phyloP scores from a whole-genome alignment of 2,113 vertebrate genomes.

The Syngnathus typhle region DNA sequence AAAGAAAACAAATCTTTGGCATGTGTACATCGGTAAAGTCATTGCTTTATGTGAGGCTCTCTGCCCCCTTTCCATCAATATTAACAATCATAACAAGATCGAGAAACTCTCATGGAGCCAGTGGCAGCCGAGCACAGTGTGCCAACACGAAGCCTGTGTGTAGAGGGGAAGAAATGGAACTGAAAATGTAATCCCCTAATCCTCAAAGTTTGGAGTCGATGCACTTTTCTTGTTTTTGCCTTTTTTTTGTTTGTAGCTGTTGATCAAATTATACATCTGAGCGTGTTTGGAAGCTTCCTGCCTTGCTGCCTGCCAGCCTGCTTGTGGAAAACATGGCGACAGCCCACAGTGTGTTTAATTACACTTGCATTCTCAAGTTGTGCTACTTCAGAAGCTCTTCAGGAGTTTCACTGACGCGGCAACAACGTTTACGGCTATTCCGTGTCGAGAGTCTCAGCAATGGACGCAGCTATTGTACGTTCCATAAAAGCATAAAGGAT shows the following conservation, averaged over 20 bases:
- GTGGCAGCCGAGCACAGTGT: constrained; percentile 32
- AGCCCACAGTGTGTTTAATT: constrained; percentile 39
- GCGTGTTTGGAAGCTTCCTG: neutral
- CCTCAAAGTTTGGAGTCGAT: constrained; percentile 3
- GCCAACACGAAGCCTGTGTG: neutral
- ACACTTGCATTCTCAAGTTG: constrained; percentile 46
- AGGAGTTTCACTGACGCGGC: constrained; percentile 25
- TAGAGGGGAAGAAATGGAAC: constrained; percentile 9
- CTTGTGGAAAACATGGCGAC: neutral
- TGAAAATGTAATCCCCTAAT: constrained; percentile 16
- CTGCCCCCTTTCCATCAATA: constrained; percentile 27
- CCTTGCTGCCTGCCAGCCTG: neutral
- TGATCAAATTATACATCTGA: constrained; percentile 13
- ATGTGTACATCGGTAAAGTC: constrained; percentile 10
- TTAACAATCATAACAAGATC: constrained; percentile 34
- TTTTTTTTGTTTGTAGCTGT: neutral
- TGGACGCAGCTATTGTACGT: constrained; percentile 1
- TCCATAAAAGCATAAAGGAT: constrained; percentile 26
- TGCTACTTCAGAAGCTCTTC: constrained; percentile 29
- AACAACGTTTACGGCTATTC: constrained; percentile 16
- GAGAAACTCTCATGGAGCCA: constrained; percentile 30
- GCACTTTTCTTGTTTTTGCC: neutral
- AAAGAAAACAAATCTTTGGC: constrained; percentile 12
- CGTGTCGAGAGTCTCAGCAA: constrained; percentile 13
- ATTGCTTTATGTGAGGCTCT: constrained; percentile 10